Evolutionary conservation across 2,113 vertebrate species (phyloP).

Genomic region (Anhinga anhinga): DNA sequence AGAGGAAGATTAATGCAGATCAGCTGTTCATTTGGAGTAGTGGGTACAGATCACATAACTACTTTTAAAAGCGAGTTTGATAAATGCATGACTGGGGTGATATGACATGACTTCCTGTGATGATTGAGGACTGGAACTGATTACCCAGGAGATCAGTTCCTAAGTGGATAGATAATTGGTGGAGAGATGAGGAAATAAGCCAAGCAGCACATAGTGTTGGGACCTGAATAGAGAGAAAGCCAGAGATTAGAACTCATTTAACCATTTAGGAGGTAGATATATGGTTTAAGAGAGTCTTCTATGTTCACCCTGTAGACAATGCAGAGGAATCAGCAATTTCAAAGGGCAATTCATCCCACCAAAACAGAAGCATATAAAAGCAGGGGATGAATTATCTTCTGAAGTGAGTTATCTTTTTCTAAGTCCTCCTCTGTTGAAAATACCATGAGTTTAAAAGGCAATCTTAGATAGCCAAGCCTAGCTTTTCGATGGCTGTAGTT

Average conservation of each 20-base stretch:
- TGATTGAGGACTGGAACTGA: not conserved
- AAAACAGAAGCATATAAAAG: not conserved
- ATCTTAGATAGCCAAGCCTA: not conserved
- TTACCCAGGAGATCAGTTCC: not conserved
- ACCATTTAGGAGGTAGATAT: not conserved
- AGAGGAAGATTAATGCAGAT: conserved; percentile 6
- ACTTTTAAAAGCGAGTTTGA: not conserved
- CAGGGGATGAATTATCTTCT: not conserved
- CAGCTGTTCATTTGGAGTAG: not conserved
- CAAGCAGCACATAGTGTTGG: not conserved
- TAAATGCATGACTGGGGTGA: not conserved
- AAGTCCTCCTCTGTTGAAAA: not conserved
- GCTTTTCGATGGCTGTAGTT: not conserved
- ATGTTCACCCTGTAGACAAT: not conserved
- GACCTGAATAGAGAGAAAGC: not conserved
- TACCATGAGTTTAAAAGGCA: not conserved
- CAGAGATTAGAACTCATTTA: not conserved
- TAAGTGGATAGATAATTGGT: not conserved
- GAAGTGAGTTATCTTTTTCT: not conserved
- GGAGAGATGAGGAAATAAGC: not conserved
- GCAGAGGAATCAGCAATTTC: not conserved
- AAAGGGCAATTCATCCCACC: not conserved
- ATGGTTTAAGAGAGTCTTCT: not conserved
- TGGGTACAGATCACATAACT: not conserved
- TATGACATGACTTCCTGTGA: not conserved